Evolutionary conservation across 2,797 vertebrate species (phyloP).

Genomic region (Squalus acanthias): DNA sequence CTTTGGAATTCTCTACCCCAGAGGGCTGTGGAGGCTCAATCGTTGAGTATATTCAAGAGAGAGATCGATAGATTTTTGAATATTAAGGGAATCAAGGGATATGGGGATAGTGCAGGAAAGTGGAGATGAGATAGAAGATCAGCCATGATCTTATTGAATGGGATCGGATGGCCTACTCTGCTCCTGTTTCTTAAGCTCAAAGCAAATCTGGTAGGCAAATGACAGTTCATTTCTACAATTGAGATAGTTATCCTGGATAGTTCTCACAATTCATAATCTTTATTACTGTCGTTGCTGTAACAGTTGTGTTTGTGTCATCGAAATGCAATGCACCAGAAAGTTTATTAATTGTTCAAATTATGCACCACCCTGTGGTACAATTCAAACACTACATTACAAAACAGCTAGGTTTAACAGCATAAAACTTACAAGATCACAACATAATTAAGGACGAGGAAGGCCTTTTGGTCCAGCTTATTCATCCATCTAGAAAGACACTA

Average conservation of each 20-base stretch:
- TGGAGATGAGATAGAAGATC: not conserved
- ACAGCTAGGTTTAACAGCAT: not conserved
- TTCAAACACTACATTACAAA: not conserved
- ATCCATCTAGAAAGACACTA: not conserved
- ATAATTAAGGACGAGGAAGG: not conserved
- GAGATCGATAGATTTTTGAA: not conserved
- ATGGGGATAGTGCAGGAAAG: not conserved
- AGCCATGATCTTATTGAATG: not conserved
- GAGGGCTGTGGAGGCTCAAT: not conserved
- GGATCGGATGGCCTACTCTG: not conserved
- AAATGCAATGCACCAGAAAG: not conserved
- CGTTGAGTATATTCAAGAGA: not conserved
- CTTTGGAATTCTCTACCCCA: not conserved
- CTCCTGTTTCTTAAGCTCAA: not conserved
- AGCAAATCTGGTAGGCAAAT: not conserved
- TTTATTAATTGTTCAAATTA: not conserved
- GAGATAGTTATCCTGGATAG: not conserved
- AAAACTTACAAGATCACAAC: not conserved
- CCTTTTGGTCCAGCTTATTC: not conserved
- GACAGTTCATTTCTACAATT: not conserved
- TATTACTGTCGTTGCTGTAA: not conserved
- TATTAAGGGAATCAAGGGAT: not conserved
- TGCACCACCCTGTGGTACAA: not conserved
- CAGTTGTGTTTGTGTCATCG: not conserved
- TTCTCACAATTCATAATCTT: not conserved